phyloP scores from a whole-genome alignment of 2,888 invertebrate species.

The Chirona hameri region DNA sequence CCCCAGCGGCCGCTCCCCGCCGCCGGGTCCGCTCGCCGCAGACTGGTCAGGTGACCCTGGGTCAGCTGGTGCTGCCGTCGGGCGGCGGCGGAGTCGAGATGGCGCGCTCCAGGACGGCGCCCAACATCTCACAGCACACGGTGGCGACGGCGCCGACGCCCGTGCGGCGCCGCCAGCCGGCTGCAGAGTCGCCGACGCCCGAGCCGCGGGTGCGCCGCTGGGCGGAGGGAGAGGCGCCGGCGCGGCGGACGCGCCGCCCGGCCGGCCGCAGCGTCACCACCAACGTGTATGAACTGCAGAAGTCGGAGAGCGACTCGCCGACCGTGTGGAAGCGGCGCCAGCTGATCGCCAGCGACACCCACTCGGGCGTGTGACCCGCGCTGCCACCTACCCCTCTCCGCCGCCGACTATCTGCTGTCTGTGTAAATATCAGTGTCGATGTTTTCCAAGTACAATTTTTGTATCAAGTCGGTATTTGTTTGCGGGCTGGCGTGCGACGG shows the following conservation, averaged over 20 bases:
- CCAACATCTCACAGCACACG: neutral
- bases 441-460: conserved; percentile 28
- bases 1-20: neutral
- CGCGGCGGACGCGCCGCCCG: neutral
- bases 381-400: neutral
- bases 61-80: conserved; percentile 1
- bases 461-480: neutral
- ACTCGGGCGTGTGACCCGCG: neutral
- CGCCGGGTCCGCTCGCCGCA: neutral
- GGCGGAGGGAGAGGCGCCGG: neutral
- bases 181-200: neutral
- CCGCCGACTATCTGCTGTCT: neutral
- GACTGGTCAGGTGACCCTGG: neutral
- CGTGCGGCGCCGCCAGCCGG: neutral
- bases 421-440: conserved; percentile 13
- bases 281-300: conserved; percentile 8
- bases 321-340: conserved; percentile 40
- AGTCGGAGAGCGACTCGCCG: conserved; percentile 30
- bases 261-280: conserved; percentile 2
- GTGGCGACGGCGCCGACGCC: neutral
- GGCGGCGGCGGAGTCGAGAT: neutral
- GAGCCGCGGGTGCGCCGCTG: conserved; percentile 4
- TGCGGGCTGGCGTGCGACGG: too few relatives aligned
- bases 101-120: conserved; percentile 6
- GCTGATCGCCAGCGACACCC: conserved; percentile 38